These are phyloP conservation scores for Somateria mollissima DNA, from an alignment of 2,797 vertebrate species.

Conservation along the genomic window DNA sequence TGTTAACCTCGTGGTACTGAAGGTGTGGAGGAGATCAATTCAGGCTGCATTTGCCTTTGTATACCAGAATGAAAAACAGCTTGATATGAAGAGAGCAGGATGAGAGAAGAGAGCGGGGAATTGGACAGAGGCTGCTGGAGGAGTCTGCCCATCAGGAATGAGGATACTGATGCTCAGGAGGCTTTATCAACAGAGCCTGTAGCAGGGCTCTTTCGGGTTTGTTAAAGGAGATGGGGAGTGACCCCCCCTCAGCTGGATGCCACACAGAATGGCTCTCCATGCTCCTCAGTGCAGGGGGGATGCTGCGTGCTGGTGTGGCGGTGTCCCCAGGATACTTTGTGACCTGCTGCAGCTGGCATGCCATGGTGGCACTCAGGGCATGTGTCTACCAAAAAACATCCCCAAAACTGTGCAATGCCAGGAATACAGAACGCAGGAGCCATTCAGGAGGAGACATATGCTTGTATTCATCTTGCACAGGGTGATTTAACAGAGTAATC, in stretches of 20 bases:
- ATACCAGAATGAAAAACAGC: background rate
- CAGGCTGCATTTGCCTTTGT: background rate
- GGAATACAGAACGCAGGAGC: background rate
- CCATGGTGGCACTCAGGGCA: rapidly evolving
- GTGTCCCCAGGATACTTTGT: background rate
- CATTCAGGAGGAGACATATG: background rate
- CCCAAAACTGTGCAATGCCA: background rate
- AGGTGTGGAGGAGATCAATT: background rate
- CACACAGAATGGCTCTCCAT: rapidly evolving
- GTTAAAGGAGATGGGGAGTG: background rate
- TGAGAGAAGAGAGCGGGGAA: background rate
- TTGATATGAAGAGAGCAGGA: background rate
- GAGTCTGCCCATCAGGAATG: background rate
- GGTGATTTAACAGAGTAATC: background rate
- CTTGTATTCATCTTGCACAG: background rate
- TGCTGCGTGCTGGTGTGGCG: background rate
- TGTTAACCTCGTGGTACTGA: background rate
- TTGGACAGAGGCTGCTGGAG: background rate
- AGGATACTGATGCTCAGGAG: background rate
- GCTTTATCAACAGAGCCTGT: background rate
- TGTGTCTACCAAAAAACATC: background rate
- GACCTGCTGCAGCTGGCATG: background rate
- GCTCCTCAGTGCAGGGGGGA: background rate
- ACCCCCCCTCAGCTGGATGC: background rate
- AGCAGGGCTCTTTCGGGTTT: background rate